A percentile compares a stretch with the other conserved stretches of the same genome.
Conservation (phyloP, 1,140 invertebrate species). For the Heterodera carotae region DNA sequence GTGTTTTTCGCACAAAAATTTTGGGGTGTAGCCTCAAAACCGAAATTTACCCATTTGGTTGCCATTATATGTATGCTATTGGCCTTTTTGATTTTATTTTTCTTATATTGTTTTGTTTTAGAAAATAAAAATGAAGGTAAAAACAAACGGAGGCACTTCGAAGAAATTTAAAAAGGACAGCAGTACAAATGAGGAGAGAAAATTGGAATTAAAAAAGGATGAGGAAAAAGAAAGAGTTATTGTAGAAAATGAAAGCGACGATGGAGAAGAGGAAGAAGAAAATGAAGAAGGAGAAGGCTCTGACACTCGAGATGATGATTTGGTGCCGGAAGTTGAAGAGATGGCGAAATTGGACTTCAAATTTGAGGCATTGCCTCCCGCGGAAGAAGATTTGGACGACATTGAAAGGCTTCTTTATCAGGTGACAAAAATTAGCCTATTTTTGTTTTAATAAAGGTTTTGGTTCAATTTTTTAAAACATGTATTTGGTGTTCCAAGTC, state of each 20-base stretch:
- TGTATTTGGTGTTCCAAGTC: too few relatives aligned
- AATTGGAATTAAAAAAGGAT: too few relatives aligned
- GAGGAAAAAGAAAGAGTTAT: background rate
- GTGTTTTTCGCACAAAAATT: too few relatives aligned
- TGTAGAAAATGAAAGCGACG: slow-evolving; percentile 30
- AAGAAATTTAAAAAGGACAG: background rate
- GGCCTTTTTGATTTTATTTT: too few relatives aligned
- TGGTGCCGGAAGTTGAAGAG: slow-evolving; percentile 26
- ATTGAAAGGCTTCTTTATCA: slow-evolving; percentile 48
- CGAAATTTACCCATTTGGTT: too few relatives aligned
- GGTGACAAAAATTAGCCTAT: slow-evolving; percentile 19
- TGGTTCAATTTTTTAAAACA: too few relatives aligned
- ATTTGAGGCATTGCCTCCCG: slow-evolving; percentile 52
- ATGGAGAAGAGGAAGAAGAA: slow-evolving; percentile 16
- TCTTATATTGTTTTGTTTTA: background rate
- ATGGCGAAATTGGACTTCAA: slow-evolving; percentile 55
- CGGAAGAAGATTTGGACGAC: slow-evolving; percentile 40
- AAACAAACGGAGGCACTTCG: background rate
- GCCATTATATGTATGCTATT: too few relatives aligned
- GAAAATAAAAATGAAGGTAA: background rate
- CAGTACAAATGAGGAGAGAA: too few relatives aligned
- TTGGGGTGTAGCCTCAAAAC: too few relatives aligned
- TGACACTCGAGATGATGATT: slow-evolving; percentile 29
- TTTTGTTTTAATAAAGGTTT: too few relatives aligned
- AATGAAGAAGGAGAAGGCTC: slow-evolving; percentile 33